phyloP scores from a whole-genome alignment of 1,140 invertebrate genomes.

The Hylyphantes graminicola region DNA sequence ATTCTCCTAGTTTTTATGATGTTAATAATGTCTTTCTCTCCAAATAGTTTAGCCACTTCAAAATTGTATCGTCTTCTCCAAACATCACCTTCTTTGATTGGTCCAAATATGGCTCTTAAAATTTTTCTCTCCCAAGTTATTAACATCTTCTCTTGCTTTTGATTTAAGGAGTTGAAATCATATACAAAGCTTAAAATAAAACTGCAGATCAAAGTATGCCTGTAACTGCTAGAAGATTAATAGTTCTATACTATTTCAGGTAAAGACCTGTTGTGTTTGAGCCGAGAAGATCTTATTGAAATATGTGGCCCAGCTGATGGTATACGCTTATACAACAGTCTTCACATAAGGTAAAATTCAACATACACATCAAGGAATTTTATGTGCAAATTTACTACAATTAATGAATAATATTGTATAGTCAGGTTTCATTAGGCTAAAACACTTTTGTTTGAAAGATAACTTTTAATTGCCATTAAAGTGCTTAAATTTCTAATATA shows the following conservation, averaged over 20 bases:
- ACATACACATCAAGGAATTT: not conserved
- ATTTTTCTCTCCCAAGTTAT: too few species aligned
- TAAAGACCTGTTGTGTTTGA: constrained; percentile 44
- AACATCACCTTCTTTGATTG: too few species aligned
- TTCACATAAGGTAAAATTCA: constrained; percentile 26
- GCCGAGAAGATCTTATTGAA: constrained; percentile 49
- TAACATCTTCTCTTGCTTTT: too few species aligned
- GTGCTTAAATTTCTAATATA: not conserved
- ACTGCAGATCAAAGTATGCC: not conserved
- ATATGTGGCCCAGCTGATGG: constrained; percentile 53
- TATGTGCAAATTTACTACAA: not conserved
- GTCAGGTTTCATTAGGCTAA: not conserved
- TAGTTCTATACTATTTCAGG: not conserved
- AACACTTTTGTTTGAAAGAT: not conserved
- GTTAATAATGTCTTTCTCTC: too few species aligned
- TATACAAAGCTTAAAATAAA: too few species aligned
- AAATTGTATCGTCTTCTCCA: too few species aligned
- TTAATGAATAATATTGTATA: not conserved
- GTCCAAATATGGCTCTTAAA: too few species aligned
- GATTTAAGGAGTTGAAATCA: too few species aligned
- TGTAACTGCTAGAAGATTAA: not conserved
- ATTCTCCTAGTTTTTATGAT: too few species aligned
- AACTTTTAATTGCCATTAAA: not conserved
- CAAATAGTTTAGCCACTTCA: too few species aligned
- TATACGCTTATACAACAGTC: constrained; percentile 47